Base-by-base conservation (phyloP, 2,113 vertebrate species). In the Trichomycterus rosablanca region DNA sequence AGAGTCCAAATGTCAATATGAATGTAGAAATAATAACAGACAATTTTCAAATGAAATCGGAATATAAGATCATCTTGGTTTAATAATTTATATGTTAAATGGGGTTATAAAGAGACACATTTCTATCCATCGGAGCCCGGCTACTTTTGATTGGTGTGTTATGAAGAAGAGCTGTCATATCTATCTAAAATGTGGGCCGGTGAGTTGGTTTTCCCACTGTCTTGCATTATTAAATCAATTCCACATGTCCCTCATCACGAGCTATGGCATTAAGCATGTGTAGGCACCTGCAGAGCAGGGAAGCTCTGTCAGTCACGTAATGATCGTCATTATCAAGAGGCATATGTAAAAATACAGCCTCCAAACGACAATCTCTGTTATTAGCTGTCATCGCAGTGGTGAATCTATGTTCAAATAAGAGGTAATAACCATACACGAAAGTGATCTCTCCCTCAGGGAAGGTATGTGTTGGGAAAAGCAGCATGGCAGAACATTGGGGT, bases 321-420 rank as follows among this genome's bases (percentile, higher is more conserved):
- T 85, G 85, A 84, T 84, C 82, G 44, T 73, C 84, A 67, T 80
- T 75, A 86, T 86, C 84, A 84, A 59, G 83, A 85, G 80, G 79
- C 76, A 74, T 88, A 91, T 90, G 91, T 90, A 91, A 91, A 94
- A 95, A 91, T 89, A 89, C 81, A 80, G 80, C 87, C 89, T 86
- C 80, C 70, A 73, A 91, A 59, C 7, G 52, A 86, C 89, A 92
- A 88, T 81, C 87, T 80, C 85, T 88, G 91, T 94, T 95, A 97
- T 97, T 95, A 94, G 88, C 89, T 92, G 92, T 93, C 92, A 93
- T 92, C 88, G 81, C 90, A 84, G 60, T 50, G 77, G 83, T 78
- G 89, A 91, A 97, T 93, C 91, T 93, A 97, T 93, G 93, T 90
- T 92, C 92, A 93, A 93, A 97, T 97, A 95, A 96, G 93, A 84